A percentile compares a stretch with the other conserved stretches of the same genome.
Evolutionary conservation across 2,888 invertebrate genomes (phyloP).

Genomic region (Parnassius mnemosyne): DNA sequence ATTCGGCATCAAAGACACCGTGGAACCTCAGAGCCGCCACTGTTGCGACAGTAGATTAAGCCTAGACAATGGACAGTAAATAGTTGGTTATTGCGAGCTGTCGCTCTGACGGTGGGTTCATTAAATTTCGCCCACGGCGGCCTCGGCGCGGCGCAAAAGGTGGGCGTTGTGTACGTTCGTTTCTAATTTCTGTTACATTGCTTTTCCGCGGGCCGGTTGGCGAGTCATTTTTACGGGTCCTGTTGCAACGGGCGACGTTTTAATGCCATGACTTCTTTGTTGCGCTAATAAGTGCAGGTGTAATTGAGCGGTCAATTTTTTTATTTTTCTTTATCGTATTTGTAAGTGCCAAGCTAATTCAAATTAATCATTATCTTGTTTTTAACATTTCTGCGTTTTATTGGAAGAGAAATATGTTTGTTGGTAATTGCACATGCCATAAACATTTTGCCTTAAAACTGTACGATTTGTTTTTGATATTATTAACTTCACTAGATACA

Average conservation of each 20-base stretch:
- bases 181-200: constrained; percentile 34
- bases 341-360: too few species aligned
- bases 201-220: constrained; percentile 24
- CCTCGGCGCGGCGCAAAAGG: constrained; percentile 35
- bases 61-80: constrained; percentile 55
- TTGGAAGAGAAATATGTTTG: too few species aligned
- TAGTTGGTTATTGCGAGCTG: constrained; percentile 50
- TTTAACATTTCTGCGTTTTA: too few species aligned
- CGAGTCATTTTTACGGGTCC: constrained; percentile 2
- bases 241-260: not conserved
- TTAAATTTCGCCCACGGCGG: constrained; percentile 58
- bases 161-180: constrained; percentile 45
- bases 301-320: too few species aligned
- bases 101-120: constrained; percentile 49
- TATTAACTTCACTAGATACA: not conserved
- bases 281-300: too few species aligned
- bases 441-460: too few species aligned
- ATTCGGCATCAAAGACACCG: constrained; percentile 39
- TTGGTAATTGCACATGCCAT: too few species aligned
- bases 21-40: constrained; percentile 29
- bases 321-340: too few species aligned
- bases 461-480: not conserved
- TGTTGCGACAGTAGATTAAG: constrained; percentile 32
- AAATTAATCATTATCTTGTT: too few species aligned
- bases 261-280: too few species aligned